These are phyloP conservation scores for Hartigia nigra DNA, from an alignment of 2,888 invertebrate genomes.

Conservation along the genomic window DNA sequence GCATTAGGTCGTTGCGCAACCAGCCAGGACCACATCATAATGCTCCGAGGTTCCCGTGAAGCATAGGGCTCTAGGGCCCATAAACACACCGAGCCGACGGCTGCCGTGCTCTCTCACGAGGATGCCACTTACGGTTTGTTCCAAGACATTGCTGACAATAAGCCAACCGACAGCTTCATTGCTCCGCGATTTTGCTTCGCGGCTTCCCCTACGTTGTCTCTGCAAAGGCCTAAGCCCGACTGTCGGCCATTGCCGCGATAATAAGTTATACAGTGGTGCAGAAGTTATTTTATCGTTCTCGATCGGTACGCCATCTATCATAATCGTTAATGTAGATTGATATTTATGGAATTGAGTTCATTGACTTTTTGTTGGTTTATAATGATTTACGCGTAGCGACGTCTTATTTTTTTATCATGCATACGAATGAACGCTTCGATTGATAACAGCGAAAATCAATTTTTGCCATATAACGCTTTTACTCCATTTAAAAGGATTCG, in stretches of 20 bases:
- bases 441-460: neutral
- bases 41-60: neutral
- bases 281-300: neutral
- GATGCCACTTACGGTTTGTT: neutral
- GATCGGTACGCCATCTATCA: neutral
- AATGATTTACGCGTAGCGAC: neutral
- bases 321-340: neutral
- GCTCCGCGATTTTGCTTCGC: neutral
- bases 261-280: neutral
- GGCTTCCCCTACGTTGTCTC: neutral
- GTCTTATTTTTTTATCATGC: neutral
- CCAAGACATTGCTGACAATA: neutral
- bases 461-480: neutral
- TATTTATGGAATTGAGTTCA: neutral
- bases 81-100: neutral
- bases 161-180: neutral
- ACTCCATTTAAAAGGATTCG: neutral
- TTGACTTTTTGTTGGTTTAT: neutral
- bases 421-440: neutral
- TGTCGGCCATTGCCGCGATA: neutral
- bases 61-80: neutral
- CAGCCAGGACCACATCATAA: neutral
- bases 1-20: neutral
- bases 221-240: neutral
- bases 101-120: neutral